Evolutionary conservation across 2,888 invertebrate species (phyloP), one percentile per base, ranked within the genome.

Genomic region (Oligia latruncula): DNA sequence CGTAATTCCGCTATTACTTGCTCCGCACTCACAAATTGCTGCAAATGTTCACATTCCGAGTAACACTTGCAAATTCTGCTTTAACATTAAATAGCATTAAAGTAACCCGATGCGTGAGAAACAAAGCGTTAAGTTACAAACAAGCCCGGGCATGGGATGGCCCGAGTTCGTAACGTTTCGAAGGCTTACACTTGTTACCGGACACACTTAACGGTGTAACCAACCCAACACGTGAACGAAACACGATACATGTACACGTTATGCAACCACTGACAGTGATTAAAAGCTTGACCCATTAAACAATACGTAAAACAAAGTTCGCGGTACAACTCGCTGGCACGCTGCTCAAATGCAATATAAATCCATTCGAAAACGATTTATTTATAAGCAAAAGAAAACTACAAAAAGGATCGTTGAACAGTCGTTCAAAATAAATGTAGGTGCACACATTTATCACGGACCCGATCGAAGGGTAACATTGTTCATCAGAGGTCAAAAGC

Each of bases 51-150:
- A 85, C 84, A 85, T 88, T 87, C 79, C 71, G 72, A 72, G 79
- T 86, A 86, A 85, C 78, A 80, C 76, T 84, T 75, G 85, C 83
- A 82, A 85, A 84, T 81, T 83, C 79, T 80, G 79, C 82, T 82
- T 85, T 83, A 81, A 90, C 87, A 89, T 90, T 89, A 90, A 90
- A 90, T 91, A 83, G 85, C 88, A 84, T 90, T 89, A 90, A 88
- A 84, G 91, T 90, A 91, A 92, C 87, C 84, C 80, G 90, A 92
- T 87, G 91, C 93, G 93, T 93, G 92, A 91, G 93, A 93, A 93
- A 91, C 91, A 90, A 91, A 91, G 91, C 89, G 85, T 92, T 90
- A 88, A 89, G 91, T 93, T 92, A 92, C 92, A 89, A 90, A 90
- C 91, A 89, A 90, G 90, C 81, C 83, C 81, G 78, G 84, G 79